These are phyloP conservation scores for Zosterops borbonicus DNA, from an alignment of 2,113 vertebrate genomes.

Conservation along the genomic window DNA sequence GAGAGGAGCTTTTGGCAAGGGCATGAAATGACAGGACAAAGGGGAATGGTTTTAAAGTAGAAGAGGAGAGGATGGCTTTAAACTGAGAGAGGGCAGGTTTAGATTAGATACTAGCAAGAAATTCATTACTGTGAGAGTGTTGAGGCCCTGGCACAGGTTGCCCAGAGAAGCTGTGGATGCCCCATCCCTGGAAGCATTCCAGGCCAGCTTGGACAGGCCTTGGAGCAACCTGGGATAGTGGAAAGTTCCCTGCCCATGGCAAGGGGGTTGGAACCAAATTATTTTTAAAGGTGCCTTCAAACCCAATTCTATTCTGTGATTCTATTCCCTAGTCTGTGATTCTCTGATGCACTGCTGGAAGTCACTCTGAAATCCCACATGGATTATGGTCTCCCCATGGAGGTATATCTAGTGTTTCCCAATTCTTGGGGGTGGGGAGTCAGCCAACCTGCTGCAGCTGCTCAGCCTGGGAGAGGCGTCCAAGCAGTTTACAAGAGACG, in stretches of 20 bases:
- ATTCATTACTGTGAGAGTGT: not conserved
- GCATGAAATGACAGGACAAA: not conserved
- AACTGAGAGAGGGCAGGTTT: not conserved
- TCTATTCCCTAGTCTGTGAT: not conserved
- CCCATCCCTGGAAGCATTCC: not conserved
- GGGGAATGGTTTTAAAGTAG: not conserved
- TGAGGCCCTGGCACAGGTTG: not conserved
- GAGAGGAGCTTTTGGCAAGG: not conserved
- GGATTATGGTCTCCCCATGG: not conserved
- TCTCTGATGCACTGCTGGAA: not conserved
- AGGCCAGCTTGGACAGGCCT: not conserved
- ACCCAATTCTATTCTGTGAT: not conserved
- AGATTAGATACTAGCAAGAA: not conserved
- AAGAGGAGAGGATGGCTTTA: not conserved
- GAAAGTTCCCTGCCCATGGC: not conserved
- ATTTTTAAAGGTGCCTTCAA: not conserved
- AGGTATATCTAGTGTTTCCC: not conserved
- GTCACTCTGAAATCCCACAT: not conserved
- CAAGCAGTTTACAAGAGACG: not conserved
- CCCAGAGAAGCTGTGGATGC: not conserved
- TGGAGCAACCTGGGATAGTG: not conserved
- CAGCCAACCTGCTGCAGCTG: not conserved
- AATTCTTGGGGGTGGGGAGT: rapidly evolving
- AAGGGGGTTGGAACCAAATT: not conserved
- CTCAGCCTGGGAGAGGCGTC: not conserved